These are phyloP conservation scores for Kuschelorhynchus macadamiae DNA, from an alignment of 2,888 invertebrate species.

Conservation along the genomic window DNA sequence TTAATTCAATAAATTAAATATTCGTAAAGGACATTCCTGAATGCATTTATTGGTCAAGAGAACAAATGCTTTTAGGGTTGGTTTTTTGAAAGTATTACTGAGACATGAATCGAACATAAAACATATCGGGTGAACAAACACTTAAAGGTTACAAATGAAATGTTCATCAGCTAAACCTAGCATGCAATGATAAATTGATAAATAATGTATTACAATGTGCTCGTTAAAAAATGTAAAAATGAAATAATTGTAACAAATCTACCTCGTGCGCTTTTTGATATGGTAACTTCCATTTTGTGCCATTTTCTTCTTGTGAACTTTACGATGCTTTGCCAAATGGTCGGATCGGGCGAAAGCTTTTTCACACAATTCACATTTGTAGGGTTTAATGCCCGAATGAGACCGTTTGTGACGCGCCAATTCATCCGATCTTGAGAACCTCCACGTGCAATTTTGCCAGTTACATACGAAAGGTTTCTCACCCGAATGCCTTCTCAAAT, in stretches of 20 bases:
- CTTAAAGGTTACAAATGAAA: too few species aligned
- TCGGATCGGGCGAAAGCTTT: conserved; percentile 95
- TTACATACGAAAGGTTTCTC: conserved; percentile 75
- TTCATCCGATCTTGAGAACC: conserved; percentile 95
- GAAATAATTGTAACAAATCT: too few species aligned
- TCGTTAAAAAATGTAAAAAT: too few species aligned
- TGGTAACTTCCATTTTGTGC: conserved; percentile 37
- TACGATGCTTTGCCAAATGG: conserved; percentile 93
- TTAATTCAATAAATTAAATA: too few species aligned
- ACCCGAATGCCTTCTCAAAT: conserved; percentile 85
- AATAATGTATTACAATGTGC: too few species aligned
- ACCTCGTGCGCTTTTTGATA: conserved; percentile 55
- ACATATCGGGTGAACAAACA: too few species aligned
- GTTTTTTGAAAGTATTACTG: too few species aligned
- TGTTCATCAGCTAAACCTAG: not conserved
- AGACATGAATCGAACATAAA: too few species aligned
- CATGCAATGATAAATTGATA: not conserved
- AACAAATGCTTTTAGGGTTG: too few species aligned
- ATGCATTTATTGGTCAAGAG: too few species aligned
- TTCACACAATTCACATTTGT: conserved; percentile 88
- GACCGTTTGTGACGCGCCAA: conserved; percentile 92
- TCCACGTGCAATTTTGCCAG: conserved; percentile 86
- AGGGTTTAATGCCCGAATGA: conserved; percentile 96
- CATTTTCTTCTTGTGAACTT: conserved; percentile 80
- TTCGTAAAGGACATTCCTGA: too few species aligned